These are phyloP conservation scores for Lepilemur septentrionalis DNA, from an alignment of 2,797 vertebrate species.

Conservation along the genomic window DNA sequence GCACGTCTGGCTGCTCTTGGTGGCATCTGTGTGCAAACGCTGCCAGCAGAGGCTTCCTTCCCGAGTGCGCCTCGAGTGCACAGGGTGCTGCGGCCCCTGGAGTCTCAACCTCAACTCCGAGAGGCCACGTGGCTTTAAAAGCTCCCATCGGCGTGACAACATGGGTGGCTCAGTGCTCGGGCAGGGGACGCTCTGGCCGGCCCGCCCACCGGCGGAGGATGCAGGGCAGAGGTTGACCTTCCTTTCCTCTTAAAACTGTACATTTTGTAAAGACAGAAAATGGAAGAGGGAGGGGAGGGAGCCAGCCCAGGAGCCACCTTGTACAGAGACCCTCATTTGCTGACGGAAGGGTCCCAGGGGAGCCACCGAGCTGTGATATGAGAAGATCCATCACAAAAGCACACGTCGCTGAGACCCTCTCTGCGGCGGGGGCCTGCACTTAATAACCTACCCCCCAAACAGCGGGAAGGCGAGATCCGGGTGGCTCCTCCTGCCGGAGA, in stretches of 20 bases:
- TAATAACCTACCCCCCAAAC: neutral
- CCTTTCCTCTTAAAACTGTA: neutral
- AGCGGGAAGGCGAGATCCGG: neutral
- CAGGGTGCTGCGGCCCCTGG: no score
- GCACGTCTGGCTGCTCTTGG: no score
- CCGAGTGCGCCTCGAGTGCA: no score
- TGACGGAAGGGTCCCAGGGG: neutral
- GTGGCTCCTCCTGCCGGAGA: neutral
- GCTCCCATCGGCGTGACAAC: no score
- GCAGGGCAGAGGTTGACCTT: neutral
- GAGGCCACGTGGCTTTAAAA: no score
- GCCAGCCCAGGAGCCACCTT: accelerated
- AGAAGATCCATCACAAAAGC: neutral
- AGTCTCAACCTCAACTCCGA: no score
- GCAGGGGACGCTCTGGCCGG: accelerated
- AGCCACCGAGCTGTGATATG: neutral
- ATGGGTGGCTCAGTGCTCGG: no score
- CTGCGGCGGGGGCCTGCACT: neutral
- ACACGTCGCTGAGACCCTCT: neutral
- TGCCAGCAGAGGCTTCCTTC: no score
- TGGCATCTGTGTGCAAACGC: no score
- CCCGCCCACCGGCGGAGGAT: accelerated
- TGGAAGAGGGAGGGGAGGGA: accelerated
- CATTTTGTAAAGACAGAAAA: neutral
- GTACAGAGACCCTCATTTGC: neutral